These are phyloP conservation scores for Pasiphila rectangulata DNA, from an alignment of 2,888 invertebrate genomes.

Conservation along the genomic window DNA sequence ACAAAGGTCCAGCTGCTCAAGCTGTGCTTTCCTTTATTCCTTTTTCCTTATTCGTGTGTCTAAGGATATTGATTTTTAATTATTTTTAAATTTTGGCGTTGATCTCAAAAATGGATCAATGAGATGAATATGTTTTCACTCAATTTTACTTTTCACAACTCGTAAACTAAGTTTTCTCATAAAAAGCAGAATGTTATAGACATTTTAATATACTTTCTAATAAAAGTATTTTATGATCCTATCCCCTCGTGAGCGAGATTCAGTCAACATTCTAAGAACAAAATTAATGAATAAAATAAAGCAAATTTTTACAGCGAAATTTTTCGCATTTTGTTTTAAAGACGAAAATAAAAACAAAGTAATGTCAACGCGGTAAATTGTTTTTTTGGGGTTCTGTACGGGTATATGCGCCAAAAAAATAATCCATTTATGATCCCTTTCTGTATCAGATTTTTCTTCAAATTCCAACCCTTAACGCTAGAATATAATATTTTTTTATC, in stretches of 20 bases:
- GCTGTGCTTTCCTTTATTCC: too few relatives aligned
- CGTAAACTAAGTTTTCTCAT: conserved; percentile 41
- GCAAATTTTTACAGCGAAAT: neutral
- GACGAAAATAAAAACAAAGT: conserved; percentile 8
- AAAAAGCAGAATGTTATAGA: conserved; percentile 39
- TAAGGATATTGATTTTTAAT: too few relatives aligned
- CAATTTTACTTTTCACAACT: conserved; percentile 40
- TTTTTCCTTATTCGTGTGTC: too few relatives aligned
- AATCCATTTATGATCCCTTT: too few relatives aligned
- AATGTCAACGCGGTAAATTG: conserved; percentile 39
- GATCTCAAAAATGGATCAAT: conserved; percentile 37
- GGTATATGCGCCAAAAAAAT: too few relatives aligned
- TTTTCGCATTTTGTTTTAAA: neutral
- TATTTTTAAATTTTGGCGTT: too few relatives aligned
- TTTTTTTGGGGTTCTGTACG: conserved; percentile 26
- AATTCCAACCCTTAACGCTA: too few relatives aligned
- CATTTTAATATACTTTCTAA: conserved; percentile 34
- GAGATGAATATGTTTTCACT: conserved; percentile 38
- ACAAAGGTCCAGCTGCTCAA: too few relatives aligned
- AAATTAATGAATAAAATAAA: conserved; percentile 5
- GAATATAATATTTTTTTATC: too few relatives aligned
- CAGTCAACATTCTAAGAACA: conserved; percentile 4
- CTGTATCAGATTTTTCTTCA: too few relatives aligned
- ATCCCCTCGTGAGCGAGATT: conserved; percentile 6
- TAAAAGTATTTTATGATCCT: conserved; percentile 21